Evolutionary conservation across 2,797 vertebrate species (phyloP).

Genomic region (Enteromius radiatus): DNA sequence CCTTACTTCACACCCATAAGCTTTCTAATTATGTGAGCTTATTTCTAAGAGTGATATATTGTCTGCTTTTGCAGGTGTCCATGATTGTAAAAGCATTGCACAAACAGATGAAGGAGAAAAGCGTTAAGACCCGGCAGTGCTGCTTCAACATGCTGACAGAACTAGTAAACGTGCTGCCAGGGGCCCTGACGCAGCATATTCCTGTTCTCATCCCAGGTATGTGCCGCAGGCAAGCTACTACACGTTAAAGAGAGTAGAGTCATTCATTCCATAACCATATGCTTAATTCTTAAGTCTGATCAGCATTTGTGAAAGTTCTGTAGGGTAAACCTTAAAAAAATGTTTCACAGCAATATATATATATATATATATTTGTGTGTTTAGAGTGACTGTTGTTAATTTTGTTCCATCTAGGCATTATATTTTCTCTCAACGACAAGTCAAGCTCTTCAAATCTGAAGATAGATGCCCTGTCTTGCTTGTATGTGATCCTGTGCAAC

Average conservation of each 20-base stretch:
- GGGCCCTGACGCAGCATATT: constrained; percentile 93
- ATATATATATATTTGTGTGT: neutral
- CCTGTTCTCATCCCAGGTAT: constrained; percentile 79
- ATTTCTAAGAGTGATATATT: neutral
- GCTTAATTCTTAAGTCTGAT: constrained; percentile 6
- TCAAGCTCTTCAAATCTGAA: constrained; percentile 99
- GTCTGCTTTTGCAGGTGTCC: constrained; percentile 83
- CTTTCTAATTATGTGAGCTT: neutral
- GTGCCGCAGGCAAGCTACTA: constrained; percentile 28
- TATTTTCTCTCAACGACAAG: constrained; percentile 98
- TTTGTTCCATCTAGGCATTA: constrained; percentile 85
- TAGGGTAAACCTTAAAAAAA: neutral
- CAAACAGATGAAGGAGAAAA: constrained; percentile 99
- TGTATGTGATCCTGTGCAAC: constrained; percentile 96
- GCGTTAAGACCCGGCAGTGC: constrained; percentile 97
- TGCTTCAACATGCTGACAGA: constrained; percentile 99
- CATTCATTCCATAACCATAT: constrained; percentile 8
- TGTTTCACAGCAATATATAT: neutral
- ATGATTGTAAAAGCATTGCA: constrained; percentile 98
- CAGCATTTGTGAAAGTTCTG: neutral
- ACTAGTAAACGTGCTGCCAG: constrained; percentile 95
- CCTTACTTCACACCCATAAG: too few species aligned
- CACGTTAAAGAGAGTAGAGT: constrained; percentile 24
- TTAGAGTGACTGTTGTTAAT: constrained; percentile 15
- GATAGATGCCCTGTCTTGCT: constrained; percentile 95